Base-by-base conservation (phyloP, 2,113 vertebrate genomes). In the Quiscalus mexicanus region DNA sequence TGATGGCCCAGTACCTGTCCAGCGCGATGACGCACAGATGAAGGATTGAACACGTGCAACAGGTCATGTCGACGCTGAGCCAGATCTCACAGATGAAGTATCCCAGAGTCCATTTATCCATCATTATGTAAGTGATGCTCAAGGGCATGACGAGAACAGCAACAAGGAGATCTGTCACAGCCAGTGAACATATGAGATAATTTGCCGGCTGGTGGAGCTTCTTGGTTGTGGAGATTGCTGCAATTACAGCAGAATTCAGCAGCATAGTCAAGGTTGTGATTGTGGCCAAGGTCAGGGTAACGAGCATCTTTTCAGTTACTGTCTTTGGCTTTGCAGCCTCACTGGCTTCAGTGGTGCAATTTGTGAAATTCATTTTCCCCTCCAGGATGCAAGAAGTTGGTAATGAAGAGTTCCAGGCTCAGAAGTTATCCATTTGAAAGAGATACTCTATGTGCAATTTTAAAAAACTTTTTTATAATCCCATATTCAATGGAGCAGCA, bases 1-100 rank as follows among this genome's bases (percentile, higher is more conserved):
- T 99, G 96, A 99, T 99, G 69, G 99, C 99, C 99, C 99, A 99
- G 96, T 99, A 99, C 79, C 99, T 98, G 95, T 99, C 99, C 85
- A 99, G 96, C 1, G 99, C 99, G 63, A 99, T 99, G 69, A 98
- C 98, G 8, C 99, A 99, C 82, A 99, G 98, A 33, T 99, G 99
- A 85, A 99, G 98, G 92, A 99, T 99, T 19, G 99, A 99, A 75
- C 99, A 99, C 1, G 99, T 99, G 96, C 99, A 99, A 87, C 98
- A 99, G 67, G 99, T 99, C 98, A 99, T 99, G 94, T 99, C 99
- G 2, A 99, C 89, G 15, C 99, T 99, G 10, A 99, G 97, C 99
- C 99, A 99, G 58, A 98, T 97, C 95, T 99, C 98, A 9, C 99
- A 99, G 87, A 98, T 96, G 70, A 99, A 98, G 71, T 98, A 98